Evolutionary conservation across 2,113 vertebrate species (phyloP).

Genomic region (Microcebus murinus): DNA sequence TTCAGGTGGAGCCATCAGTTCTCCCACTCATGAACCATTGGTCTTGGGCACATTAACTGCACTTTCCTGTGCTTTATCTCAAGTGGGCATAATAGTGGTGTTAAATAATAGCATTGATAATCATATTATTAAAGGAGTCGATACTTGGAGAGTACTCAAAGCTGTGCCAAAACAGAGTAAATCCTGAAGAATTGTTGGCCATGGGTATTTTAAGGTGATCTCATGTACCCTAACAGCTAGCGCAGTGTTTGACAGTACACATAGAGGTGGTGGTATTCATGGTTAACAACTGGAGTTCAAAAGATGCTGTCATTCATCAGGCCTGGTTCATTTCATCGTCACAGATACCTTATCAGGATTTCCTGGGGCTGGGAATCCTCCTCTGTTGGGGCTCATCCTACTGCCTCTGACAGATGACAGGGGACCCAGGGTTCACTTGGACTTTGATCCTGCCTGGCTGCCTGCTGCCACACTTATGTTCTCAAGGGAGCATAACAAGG

Average conservation of each 20-base stretch:
- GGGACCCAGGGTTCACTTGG: not conserved
- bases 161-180: not conserved
- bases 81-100: not conserved
- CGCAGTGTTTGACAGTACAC: rapidly evolving
- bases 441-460: not conserved
- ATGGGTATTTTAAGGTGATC: not conserved
- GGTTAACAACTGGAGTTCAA: rapidly evolving
- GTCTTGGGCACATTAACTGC: not conserved
- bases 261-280: rapidly evolving
- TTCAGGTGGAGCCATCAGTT: not conserved
- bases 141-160: rapidly evolving
- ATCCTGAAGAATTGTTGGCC: rapidly evolving
- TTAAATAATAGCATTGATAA: not conserved
- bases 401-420: not conserved
- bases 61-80: not conserved
- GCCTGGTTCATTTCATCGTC: not conserved
- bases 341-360: no score
- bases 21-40: not conserved
- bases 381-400: not conserved
- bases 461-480: not conserved
- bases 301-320: not conserved
- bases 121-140: not conserved
- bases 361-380: not conserved
- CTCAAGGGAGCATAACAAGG: rapidly evolving
- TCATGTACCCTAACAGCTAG: rapidly evolving